Percentiles rank a stretch among this genome's conserved stretches.
phyloP scores from a whole-genome alignment of 2,888 invertebrate species.

The Portevinia maculata region DNA sequence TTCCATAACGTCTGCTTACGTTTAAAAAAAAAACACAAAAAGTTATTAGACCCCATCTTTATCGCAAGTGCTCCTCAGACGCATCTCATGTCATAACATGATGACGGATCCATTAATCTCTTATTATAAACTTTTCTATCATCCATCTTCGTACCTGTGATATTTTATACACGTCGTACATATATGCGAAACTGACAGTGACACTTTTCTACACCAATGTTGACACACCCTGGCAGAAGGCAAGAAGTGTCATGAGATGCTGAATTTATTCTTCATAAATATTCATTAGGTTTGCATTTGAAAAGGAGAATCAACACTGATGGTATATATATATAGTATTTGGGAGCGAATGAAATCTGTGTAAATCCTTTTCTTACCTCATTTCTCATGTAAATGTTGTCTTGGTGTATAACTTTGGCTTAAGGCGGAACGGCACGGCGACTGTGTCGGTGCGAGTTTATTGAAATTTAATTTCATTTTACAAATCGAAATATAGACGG shows the following conservation, averaged over 20 bases:
- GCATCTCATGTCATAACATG: not conserved
- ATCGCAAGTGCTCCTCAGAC: not conserved
- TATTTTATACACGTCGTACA: no score
- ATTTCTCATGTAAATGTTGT: slow-evolving; percentile 37
- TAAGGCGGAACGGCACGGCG: not conserved
- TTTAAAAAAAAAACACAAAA: not conserved
- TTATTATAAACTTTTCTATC: slow-evolving; percentile 29
- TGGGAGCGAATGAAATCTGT: slow-evolving; percentile 22
- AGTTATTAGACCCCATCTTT: not conserved
- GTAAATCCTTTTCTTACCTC: slow-evolving; percentile 39
- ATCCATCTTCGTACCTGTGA: not conserved
- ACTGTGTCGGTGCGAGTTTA: no score
- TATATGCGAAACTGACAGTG: slow-evolving; percentile 23
- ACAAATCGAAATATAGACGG: slow-evolving; percentile 10
- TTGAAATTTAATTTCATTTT: not conserved
- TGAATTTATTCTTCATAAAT: slow-evolving; percentile 56
- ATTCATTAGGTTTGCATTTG: slow-evolving; percentile 51
- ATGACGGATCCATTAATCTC: slow-evolving; percentile 13
- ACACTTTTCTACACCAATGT: slow-evolving; percentile 18
- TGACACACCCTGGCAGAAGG: not conserved
- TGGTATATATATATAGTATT: not conserved
- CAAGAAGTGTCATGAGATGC: slow-evolving; percentile 33
- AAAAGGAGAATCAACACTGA: slow-evolving; percentile 16
- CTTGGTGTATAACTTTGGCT: slow-evolving; percentile 24
- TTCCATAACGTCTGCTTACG: no score